These are phyloP conservation scores for Notiomystis cincta DNA, from an alignment of 2,113 vertebrate species.

Conservation along the genomic window DNA sequence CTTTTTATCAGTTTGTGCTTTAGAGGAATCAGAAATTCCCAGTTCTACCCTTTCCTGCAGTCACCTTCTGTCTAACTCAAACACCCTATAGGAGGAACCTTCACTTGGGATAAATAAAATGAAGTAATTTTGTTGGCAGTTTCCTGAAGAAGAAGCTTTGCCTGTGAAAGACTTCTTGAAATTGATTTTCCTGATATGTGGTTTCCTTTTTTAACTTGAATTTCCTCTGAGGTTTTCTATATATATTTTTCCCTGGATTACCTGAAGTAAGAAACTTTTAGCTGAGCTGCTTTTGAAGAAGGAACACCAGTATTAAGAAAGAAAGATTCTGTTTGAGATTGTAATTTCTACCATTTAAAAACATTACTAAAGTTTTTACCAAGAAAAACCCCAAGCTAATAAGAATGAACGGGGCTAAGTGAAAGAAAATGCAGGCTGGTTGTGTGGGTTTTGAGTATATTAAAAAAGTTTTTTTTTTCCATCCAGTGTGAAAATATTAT, in stretches of 20 bases:
- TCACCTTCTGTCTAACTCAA: background rate
- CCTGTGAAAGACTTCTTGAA: background rate
- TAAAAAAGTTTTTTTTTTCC: background rate
- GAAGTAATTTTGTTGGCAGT: background rate
- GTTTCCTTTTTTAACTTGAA: background rate
- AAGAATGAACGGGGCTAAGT: background rate
- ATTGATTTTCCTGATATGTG: background rate
- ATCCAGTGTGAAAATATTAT: background rate
- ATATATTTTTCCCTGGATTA: background rate
- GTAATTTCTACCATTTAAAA: background rate
- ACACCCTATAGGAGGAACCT: background rate
- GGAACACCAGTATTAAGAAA: background rate
- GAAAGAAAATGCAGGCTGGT: background rate
- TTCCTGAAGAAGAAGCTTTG: background rate
- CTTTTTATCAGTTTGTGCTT: background rate
- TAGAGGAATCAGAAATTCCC: background rate
- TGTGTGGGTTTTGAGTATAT: background rate
- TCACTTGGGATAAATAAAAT: background rate
- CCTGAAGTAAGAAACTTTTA: background rate
- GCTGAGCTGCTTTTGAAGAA: background rate
- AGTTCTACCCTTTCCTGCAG: background rate
- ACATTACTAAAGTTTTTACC: background rate
- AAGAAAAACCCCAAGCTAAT: background rate
- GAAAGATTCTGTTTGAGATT: background rate
- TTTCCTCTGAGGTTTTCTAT: background rate